phyloP scores from a whole-genome alignment of 2,888 invertebrate genomes.

The Drosophila monieri region DNA sequence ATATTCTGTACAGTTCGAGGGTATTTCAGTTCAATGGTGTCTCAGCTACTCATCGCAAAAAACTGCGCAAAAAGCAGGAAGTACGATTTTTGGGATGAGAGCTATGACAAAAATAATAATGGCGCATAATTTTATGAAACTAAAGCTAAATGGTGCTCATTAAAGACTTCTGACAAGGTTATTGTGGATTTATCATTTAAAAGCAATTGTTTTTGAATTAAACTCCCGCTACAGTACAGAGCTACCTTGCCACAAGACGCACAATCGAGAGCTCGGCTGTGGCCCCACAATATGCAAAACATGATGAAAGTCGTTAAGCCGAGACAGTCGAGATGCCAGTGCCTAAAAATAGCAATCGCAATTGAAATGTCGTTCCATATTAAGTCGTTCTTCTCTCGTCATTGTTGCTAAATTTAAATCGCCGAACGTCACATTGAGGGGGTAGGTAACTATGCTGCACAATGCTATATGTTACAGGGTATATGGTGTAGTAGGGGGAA shows the following conservation, averaged over 20 bases:
- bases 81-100: constrained; percentile 9
- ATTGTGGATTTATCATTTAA: neutral
- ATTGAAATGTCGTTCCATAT: constrained; percentile 79
- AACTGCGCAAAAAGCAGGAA: constrained; percentile 50
- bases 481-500: constrained; percentile 15
- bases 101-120: constrained; percentile 25
- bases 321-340: constrained; percentile 65
- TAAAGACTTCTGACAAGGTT: neutral
- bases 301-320: constrained; percentile 35
- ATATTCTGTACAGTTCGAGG: constrained; percentile 47
- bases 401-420: constrained; percentile 75
- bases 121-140: constrained; percentile 1
- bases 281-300: constrained; percentile 65
- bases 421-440: constrained; percentile 49
- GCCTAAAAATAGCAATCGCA: constrained; percentile 75
- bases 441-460: constrained; percentile 33
- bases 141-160: neutral
- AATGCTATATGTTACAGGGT: constrained; percentile 2
- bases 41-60: constrained; percentile 31
- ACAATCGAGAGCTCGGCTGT: constrained; percentile 34
- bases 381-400: constrained; percentile 33
- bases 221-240: too few species aligned
- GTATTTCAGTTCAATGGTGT: constrained; percentile 53
- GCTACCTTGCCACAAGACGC: constrained; percentile 55
- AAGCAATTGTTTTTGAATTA: neutral